Evolutionary conservation across 2,888 invertebrate species (phyloP), one percentile per base, ranked within the genome.

Genomic region (Ormyrus labotus): DNA sequence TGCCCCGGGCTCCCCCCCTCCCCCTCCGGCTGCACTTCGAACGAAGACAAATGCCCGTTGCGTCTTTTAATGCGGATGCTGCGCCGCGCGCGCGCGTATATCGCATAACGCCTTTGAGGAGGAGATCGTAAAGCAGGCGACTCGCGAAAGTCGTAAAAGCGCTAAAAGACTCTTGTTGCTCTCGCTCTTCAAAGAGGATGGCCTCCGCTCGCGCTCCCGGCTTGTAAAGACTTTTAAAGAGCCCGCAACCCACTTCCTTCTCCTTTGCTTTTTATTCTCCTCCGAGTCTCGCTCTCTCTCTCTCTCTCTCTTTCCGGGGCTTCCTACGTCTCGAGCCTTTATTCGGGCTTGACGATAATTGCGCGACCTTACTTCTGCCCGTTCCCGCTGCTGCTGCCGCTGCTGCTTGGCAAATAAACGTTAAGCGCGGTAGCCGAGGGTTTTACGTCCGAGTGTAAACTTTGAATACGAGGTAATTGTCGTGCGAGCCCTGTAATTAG

Each of bases 111-210:
- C 50, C 64, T 61, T 19, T 50, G 73, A 73, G 55, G 60, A 72
- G 77, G 70, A 13, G 13, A 67, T 81, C 83, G 75, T 81, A 83
- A 83, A 84, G 34, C 34, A 34, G 82, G 83, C 79, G 81, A 78
- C 84, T 88, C 87, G 80, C 87, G 88, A 88, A 88, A 88, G 87
- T 86, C 85, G 85, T 86, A 85, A 85, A 86, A 85, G 86, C 86
- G 86, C 87, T 89, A 88, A 89, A 88, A 89, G 85, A 78, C 77
- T 79, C 81, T 81, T 76, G 82, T 82, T 70, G 75, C 73, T 77
- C 67, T 51, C 79, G 63, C 58, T n/a, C 67, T 50, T 45, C 61
- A 57, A 64, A 58, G 64, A 60, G 64, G 34, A 34, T 53, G 48
- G 13, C 60, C 55, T 19, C 61, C 61, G 13, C 57, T 55, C 68